Evolutionary conservation across 1,140 invertebrate genomes (phyloP).

Genomic region (Aphelinus certus): DNA sequence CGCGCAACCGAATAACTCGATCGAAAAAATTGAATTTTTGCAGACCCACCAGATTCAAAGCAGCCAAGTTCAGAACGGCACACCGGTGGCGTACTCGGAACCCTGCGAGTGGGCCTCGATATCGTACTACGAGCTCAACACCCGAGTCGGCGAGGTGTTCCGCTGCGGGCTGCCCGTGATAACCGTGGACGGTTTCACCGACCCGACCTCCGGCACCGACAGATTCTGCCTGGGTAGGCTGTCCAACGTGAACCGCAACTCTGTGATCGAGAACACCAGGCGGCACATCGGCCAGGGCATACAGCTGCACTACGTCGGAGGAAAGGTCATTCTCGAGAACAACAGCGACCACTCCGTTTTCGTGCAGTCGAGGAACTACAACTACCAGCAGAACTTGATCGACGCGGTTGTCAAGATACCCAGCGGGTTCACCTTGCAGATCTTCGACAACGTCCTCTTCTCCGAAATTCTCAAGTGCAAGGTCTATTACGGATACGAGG

Average conservation of each 20-base stretch:
- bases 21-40: no score
- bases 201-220: slow-evolving; percentile 91
- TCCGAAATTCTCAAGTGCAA: slow-evolving; percentile 89
- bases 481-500: slow-evolving; percentile 92
- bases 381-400: slow-evolving; percentile 93
- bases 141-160: slow-evolving; percentile 93
- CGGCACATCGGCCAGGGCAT: slow-evolving; percentile 96
- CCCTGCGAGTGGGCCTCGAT: slow-evolving; percentile 94
- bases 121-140: slow-evolving; percentile 95
- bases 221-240: slow-evolving; percentile 94
- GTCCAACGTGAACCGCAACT: slow-evolving; percentile 95
- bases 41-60: no score
- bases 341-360: slow-evolving; percentile 94
- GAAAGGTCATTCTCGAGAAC: slow-evolving; percentile 96
- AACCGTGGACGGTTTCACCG: slow-evolving; percentile 95
- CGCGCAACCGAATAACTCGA: no score
- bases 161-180: slow-evolving; percentile 89
- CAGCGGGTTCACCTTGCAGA: slow-evolving; percentile 91
- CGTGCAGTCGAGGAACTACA: slow-evolving; percentile 95
- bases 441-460: slow-evolving; percentile 97
- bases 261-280: slow-evolving; percentile 94
- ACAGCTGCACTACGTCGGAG: slow-evolving; percentile 95
- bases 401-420: slow-evolving; percentile 94
- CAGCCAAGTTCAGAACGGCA: slow-evolving; percentile 58
- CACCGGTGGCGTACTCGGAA: slow-evolving; percentile 86